Evolutionary conservation across 2,888 invertebrate species (phyloP).

Genomic region (Acanthococcus lagerstroemiae): DNA sequence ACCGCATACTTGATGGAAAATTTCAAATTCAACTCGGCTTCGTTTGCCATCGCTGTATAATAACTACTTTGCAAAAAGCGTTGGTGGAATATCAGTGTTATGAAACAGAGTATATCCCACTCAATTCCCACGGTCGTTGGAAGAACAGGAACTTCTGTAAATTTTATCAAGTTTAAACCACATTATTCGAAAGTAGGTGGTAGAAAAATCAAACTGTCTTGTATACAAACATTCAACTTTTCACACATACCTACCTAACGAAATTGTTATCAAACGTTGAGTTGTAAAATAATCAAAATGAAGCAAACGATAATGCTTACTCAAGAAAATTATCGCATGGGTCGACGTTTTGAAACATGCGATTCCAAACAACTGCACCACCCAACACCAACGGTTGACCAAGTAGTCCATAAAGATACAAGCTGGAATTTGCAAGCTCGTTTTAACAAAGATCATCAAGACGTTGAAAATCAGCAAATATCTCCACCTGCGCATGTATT

Average conservation of each 20-base stretch:
- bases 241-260: no score
- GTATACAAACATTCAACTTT: no score
- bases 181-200: no score
- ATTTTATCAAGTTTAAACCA: no score
- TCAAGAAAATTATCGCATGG: not conserved
- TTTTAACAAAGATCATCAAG: slow-evolving; percentile 75
- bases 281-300: no score
- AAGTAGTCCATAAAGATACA: slow-evolving; percentile 67
- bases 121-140: slow-evolving; percentile 59
- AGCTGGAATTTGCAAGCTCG: slow-evolving; percentile 78
- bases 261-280: no score
- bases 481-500: slow-evolving; percentile 81
- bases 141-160: no score
- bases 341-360: slow-evolving; percentile 55
- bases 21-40: slow-evolving; percentile 87
- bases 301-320: not conserved
- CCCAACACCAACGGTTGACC: slow-evolving; percentile 49
- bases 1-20: slow-evolving; percentile 83
- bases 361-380: slow-evolving; percentile 80
- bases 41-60: slow-evolving; percentile 92
- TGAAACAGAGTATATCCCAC: slow-evolving; percentile 93
- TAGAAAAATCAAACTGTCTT: no score
- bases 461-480: slow-evolving; percentile 81
- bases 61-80: slow-evolving; percentile 90
- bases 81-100: slow-evolving; percentile 80